Base-by-base conservation (phyloP, 2,113 vertebrate species). In the Chitala chitala region DNA sequence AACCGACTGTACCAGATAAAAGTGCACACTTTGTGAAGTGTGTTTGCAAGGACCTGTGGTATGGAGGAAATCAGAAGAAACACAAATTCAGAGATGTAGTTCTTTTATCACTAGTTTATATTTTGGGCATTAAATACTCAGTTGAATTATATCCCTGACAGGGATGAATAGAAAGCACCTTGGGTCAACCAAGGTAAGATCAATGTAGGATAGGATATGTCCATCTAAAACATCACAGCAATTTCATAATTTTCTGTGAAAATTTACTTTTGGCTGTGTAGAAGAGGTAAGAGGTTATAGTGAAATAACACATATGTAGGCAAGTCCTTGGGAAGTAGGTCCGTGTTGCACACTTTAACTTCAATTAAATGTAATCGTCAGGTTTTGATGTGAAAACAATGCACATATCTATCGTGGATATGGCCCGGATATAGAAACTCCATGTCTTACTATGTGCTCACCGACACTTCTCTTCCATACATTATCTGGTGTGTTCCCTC, bases 201-300 rank as follows among this genome's bases (percentile, higher is more conserved):
- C 82, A 74, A 85, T 85, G 78, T 86, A n/a, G n/a, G 84, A 86
- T 80, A 84, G 84, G 81, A 77, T 82, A 80, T 72, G 78, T 83
- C 76, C 48, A 82, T 86, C 79, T 68, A 83, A 86, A 88, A 85
- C 81, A 89, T 89, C 88, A 89, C 80, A 86, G 84, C 87, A 89
- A 91, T 89, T 87, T 90, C 77, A 87, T 89, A 86, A 87, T 89
- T 87, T 90, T 84, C 86, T 86, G 72, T 71, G 78, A 88, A 89
- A 89, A 90, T 87, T 89, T 89, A 87, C 87, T 79, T 83, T 87
- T 82, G 78, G 77, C 84, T 80, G 78, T 82, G 78, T 73, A 75
- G 75, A 80, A 6, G 61, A 54, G 63, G 63, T 66, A 71, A 73
- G 56, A 54, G 51, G 50, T 58, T 54, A 63, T 78, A 73, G 79